phyloP scores from a whole-genome alignment of 92 coral and sea anemone species.

The Montipora capitata region DNA sequence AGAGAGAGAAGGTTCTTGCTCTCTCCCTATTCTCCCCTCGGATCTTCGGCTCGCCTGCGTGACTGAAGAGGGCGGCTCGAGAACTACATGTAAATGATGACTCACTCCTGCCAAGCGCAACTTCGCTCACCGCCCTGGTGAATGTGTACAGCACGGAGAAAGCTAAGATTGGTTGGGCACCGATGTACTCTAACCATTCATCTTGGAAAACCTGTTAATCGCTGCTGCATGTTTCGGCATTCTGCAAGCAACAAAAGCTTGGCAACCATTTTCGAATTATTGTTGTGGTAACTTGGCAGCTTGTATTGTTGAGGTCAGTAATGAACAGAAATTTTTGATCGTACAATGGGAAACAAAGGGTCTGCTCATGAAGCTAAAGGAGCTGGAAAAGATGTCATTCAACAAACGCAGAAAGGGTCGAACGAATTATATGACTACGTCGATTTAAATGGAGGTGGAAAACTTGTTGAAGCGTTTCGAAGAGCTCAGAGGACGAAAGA shows the following conservation, averaged over 20 bases:
- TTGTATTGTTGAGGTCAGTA: too few relatives aligned
- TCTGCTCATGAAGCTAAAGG: slow-evolving; percentile 78
- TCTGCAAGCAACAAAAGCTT: not conserved
- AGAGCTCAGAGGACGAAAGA: slow-evolving; percentile 74
- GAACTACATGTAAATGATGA: too few relatives aligned
- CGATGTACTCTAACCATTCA: not conserved
- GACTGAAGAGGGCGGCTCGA: too few relatives aligned
- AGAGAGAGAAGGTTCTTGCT: too few relatives aligned
- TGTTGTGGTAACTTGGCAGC: not conserved
- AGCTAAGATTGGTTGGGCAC: not conserved
- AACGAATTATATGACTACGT: slow-evolving; percentile 76
- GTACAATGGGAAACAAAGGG: slow-evolving; percentile 35
- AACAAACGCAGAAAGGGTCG: slow-evolving; percentile 84
- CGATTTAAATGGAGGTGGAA: slow-evolving; percentile 84
- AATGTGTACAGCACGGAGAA: not conserved
- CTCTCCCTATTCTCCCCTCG: too few relatives aligned
- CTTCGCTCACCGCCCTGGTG: too few relatives aligned
- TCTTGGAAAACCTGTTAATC: too few relatives aligned
- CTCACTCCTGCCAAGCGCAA: too few relatives aligned
- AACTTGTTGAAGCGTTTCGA: slow-evolving; percentile 82
- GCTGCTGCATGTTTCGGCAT: too few relatives aligned
- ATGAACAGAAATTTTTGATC: too few relatives aligned
- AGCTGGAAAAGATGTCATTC: slow-evolving; percentile 89
- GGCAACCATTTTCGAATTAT: too few relatives aligned
- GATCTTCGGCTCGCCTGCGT: too few relatives aligned